Base-by-base conservation (phyloP, 2,888 invertebrate genomes). In the Torymus texanus region DNA sequence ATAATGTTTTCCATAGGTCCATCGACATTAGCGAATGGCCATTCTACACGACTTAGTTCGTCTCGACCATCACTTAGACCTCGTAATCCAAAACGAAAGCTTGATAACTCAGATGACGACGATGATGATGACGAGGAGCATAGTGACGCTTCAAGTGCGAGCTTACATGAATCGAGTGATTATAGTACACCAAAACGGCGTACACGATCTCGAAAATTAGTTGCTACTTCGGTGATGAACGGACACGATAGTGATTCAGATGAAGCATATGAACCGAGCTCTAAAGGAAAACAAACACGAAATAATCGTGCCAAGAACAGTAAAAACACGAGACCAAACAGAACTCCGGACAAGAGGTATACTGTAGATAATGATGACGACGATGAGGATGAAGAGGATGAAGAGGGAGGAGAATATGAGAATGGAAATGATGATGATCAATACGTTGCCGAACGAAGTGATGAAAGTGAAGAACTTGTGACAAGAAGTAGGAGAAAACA, bases 251-350 rank as follows among this genome's bases (percentile, higher is more conserved):
- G 91, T 78, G 92, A 92, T 84, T 93, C 93, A 0, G 93, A 92
- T 81, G 93, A 93, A 16, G 91, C 91, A 84, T 93, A 92, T 82
- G 92, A 92, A 75, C 92, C 92, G 11, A 91, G 90, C 67, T 88
- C 84, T 16, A 88, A 88, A 21, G 87, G 88, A 5, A 90, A 88
- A 67, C 87, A 87, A 68, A 86, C 86, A 12, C 86, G 86, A 12
- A 88, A 86, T 76, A 86, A 84, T 82, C 86, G 88, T 13, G 86
- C 86, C 0, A 89, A 88, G 76, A 89, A 88, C 65, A 85, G 82
- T 75, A 88, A 86, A 82, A 85, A 83, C 51, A 81, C 84, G 68
- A 82, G 84, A 75, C 78, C 80, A 12, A 76, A 80, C 75, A 75
- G 82, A 82, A 88, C 84, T 68, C 86, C 80, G 24, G 84, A 83